These are phyloP conservation scores for Drosophila ezoana DNA, from an alignment of 2,888 invertebrate species.

Conservation along the genomic window DNA sequence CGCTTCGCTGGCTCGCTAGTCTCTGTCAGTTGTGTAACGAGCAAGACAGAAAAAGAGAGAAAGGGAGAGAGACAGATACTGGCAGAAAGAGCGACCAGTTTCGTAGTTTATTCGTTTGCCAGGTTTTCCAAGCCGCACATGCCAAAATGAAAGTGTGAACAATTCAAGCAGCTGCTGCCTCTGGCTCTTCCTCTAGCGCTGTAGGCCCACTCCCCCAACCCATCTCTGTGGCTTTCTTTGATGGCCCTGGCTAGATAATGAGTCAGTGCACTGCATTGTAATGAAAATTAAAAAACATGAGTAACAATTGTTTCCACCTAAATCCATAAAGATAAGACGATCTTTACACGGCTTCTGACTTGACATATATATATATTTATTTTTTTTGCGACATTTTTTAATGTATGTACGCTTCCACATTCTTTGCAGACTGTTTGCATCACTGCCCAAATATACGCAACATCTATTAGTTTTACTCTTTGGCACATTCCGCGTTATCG, in stretches of 20 bases:
- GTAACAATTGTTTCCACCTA: constrained; percentile 40
- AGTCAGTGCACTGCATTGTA: constrained; percentile 70
- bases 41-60: constrained; percentile 2
- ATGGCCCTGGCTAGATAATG: constrained; percentile 53
- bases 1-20: constrained; percentile 45
- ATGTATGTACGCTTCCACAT: constrained; percentile 32
- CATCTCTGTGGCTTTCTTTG: constrained; percentile 55
- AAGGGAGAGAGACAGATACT: not conserved
- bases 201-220: constrained; percentile 1
- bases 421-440: constrained; percentile 91
- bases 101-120: constrained; percentile 43
- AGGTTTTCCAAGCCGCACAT: constrained; percentile 53
- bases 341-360: constrained; percentile 48
- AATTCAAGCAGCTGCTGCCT: constrained; percentile 48
- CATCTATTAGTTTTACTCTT: constrained; percentile 96
- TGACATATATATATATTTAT: constrained; percentile 21
- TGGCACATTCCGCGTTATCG: constrained; percentile 98
- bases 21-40: constrained; percentile 51
- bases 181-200: constrained; percentile 14
- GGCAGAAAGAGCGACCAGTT: constrained; percentile 40
- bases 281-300: constrained; percentile 51
- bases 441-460: constrained; percentile 95
- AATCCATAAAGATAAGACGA: constrained; percentile 41
- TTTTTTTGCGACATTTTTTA: constrained; percentile 18
- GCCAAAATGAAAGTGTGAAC: constrained; percentile 79